phyloP scores from a whole-genome alignment of 2,797 vertebrate genomes.

The Gymnopithys bicolor region DNA sequence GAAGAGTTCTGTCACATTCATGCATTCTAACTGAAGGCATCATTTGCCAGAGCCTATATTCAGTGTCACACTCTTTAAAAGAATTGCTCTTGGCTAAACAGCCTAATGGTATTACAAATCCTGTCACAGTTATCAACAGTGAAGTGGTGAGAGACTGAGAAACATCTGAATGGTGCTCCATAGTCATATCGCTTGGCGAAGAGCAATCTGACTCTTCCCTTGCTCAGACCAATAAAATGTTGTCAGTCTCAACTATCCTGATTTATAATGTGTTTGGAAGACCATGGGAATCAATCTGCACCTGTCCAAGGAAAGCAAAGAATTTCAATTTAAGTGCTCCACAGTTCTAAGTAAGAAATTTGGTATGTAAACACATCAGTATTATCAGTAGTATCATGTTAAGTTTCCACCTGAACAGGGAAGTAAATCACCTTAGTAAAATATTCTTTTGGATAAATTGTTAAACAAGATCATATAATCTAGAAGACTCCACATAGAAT shows the following conservation, averaged over 20 bases:
- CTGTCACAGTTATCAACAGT: conserved; percentile 38
- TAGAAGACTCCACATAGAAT: background rate
- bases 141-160: conserved; percentile 34
- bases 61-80: conserved; percentile 50
- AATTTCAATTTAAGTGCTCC: background rate
- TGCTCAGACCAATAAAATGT: background rate
- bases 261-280: background rate
- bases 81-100: conserved; percentile 38
- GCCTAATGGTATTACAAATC: conserved; percentile 51
- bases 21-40: conserved; percentile 46
- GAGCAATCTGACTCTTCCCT: background rate
- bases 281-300: conserved; percentile 20
- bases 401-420: background rate
- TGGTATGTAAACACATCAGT: background rate
- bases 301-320: conserved; percentile 2
- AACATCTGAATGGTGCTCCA: conserved; percentile 18
- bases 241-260: background rate
- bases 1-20: conserved; percentile 41
- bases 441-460: background rate
- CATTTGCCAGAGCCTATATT: conserved; percentile 48
- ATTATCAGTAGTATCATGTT: background rate
- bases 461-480: background rate
- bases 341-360: background rate
- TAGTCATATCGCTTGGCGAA: conserved; percentile 2
- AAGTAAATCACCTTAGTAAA: background rate